Percentiles rank a stretch among this genome's conserved stretches.
Conservation (phyloP, 2,888 invertebrate genomes). For the Dryobotodes eremita region DNA sequence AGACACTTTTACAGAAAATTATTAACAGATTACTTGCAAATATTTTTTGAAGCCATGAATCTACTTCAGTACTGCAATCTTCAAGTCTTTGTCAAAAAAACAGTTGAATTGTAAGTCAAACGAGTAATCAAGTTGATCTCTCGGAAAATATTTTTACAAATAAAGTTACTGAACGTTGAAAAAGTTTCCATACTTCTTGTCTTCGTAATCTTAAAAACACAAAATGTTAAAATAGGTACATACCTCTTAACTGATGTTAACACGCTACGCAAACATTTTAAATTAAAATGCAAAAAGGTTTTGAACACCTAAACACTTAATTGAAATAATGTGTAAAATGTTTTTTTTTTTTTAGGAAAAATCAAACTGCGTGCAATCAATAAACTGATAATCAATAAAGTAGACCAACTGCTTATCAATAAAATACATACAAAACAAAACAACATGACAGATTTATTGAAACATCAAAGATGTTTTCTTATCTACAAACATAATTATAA, state of each 20-base stretch:
- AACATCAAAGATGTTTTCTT: constrained; percentile 32
- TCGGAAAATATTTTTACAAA: constrained; percentile 17
- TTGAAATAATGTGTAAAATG: background rate
- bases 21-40: background rate
- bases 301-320: background rate
- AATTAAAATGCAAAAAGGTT: constrained; percentile 14
- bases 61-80: background rate
- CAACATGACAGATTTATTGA: constrained; percentile 41
- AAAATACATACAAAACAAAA: constrained; percentile 34
- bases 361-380: background rate
- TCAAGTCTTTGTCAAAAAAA: constrained; percentile 8
- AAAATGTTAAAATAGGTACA: background rate
- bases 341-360: background rate
- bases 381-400: background rate
- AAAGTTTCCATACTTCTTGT: background rate
- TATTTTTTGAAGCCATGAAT: background rate
- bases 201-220: constrained; percentile 5
- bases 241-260: constrained; percentile 6
- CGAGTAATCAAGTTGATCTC: background rate
- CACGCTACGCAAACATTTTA: background rate
- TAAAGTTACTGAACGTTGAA: background rate
- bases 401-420: background rate
- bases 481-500: constrained; percentile 45
- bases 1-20: background rate
- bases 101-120: constrained; percentile 7